phyloP scores from a whole-genome alignment of 2,888 invertebrate species.

The Hypercompe scribonia region DNA sequence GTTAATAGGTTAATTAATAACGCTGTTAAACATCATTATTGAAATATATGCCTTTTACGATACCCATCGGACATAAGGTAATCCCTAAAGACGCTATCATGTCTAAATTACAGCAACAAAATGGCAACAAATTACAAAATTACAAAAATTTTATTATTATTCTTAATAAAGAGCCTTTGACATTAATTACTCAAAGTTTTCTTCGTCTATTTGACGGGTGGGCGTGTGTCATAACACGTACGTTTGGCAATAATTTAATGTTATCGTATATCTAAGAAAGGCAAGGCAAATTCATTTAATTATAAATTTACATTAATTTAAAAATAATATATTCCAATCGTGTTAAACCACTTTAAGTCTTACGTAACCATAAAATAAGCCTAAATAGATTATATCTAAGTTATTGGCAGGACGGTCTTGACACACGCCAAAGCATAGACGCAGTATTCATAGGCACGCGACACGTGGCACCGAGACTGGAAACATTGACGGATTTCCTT shows the following conservation, averaged over 20 bases:
- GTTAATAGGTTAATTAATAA: no score
- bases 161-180: not conserved
- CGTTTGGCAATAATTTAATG: not conserved
- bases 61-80: no score
- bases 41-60: no score
- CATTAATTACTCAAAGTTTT: not conserved
- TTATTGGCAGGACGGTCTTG: not conserved
- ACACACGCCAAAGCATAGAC: slow-evolving; percentile 34
- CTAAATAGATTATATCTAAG: not conserved
- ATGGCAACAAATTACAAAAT: no score
- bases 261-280: not conserved
- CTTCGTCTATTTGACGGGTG: not conserved
- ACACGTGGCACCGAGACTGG: slow-evolving; percentile 59
- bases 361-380: not conserved
- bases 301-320: not conserved
- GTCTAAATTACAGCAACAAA: no score
- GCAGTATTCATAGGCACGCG: slow-evolving; percentile 68
- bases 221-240: not conserved
- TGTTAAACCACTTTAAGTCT: not conserved
- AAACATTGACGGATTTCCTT: slow-evolving; percentile 74
- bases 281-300: not conserved
- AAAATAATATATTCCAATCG: not conserved
- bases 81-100: no score
- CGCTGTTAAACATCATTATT: no score
- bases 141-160: no score